Evolutionary conservation across 2,888 invertebrate genomes (phyloP).

Genomic region (Lasioglossum lativentre): DNA sequence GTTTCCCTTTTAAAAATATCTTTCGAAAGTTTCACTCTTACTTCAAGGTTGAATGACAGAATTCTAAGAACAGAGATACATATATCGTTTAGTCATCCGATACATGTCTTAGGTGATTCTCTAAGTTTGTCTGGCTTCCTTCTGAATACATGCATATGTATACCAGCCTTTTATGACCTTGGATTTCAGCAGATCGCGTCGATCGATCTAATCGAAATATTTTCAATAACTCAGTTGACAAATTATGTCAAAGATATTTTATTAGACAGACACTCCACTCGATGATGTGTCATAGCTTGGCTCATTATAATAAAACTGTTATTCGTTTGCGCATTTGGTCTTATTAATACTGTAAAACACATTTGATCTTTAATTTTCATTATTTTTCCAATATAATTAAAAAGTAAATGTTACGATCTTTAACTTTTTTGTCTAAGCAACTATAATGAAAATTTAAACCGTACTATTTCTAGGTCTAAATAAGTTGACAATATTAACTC

Average conservation of each 20-base stretch:
- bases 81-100: not conserved
- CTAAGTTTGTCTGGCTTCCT: not conserved
- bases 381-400: no score
- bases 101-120: not conserved
- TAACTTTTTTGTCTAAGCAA: no score
- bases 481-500: no score
- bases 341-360: no score
- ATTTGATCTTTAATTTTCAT: no score
- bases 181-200: conserved; percentile 6
- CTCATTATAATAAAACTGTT: not conserved
- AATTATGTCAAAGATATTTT: not conserved
- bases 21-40: conserved; percentile 41
- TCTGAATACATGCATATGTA: no score
- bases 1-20: conserved; percentile 5
- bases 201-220: not conserved
- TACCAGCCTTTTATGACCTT: conserved; percentile 12
- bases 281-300: not conserved
- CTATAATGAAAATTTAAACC: no score
- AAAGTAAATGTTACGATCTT: no score
- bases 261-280: not conserved
- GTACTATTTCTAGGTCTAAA: no score
- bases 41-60: conserved; percentile 28
- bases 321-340: not conserved
- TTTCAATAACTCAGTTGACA: not conserved
- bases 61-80: not conserved